Percentiles rank a stretch among this genome's conserved stretches.
phyloP scores from a whole-genome alignment of 2,797 vertebrate species.

The Alauda arvensis region DNA sequence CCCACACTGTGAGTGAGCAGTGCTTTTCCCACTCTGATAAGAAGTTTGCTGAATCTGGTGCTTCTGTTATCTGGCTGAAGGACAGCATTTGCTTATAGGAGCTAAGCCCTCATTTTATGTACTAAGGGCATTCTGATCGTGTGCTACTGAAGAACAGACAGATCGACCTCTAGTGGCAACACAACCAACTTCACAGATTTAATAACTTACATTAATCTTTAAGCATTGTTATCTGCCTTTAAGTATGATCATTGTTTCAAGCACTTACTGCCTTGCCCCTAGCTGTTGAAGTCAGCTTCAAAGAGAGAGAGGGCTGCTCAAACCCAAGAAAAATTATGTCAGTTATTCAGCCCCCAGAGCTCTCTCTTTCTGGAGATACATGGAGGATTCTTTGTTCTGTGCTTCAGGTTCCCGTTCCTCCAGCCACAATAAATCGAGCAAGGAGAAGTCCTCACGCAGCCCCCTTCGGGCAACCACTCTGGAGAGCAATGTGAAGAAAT shows the following conservation, averaged over 20 bases:
- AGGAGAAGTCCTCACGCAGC: conserved; percentile 88
- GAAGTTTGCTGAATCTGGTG: neutral
- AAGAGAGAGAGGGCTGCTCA: neutral
- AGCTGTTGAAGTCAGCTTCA: neutral
- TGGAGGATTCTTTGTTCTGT: conserved; percentile 60
- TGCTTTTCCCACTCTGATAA: neutral
- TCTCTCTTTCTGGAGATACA: conserved; percentile 65
- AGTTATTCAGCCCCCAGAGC: neutral
- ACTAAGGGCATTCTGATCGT: neutral
- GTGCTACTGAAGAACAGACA: neutral
- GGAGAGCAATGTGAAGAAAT: conserved; percentile 86
- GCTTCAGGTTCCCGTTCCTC: conserved; percentile 71
- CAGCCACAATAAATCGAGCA: conserved; percentile 72
- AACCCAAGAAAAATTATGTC: neutral
- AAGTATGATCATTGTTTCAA: neutral
- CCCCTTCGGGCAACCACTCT: conserved; percentile 88
- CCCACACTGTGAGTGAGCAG: neutral
- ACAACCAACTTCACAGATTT: neutral
- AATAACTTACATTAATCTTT: neutral
- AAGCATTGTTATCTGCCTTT: neutral
- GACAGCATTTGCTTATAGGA: neutral
- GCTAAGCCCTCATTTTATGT: neutral
- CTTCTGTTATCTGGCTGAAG: neutral
- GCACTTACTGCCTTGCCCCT: neutral
- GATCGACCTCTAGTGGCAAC: conserved; percentile 20